phyloP scores from a whole-genome alignment of 2,113 vertebrate species.

The Falcunculus frontatus region DNA sequence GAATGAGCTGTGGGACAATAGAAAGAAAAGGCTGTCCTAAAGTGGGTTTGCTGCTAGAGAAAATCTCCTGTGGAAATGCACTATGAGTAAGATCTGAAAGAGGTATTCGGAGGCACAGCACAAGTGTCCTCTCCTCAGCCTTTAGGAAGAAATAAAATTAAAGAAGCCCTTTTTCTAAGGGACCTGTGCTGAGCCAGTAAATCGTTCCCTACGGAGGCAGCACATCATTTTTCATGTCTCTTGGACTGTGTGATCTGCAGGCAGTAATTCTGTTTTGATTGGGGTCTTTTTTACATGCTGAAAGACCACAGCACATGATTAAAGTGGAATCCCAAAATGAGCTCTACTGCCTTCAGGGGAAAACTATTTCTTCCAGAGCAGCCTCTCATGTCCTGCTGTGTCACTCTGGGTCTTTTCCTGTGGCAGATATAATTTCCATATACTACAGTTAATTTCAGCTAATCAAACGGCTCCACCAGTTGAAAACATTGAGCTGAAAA shows the following conservation, averaged over 20 bases:
- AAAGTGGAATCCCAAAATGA: background rate
- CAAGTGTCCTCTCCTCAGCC: background rate
- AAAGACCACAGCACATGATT: background rate
- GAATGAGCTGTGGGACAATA: accelerated
- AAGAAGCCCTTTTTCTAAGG: background rate
- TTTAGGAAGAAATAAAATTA: background rate
- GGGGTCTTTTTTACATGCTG: background rate
- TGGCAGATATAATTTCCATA: background rate
- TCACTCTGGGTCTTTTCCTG: background rate
- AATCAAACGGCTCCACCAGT: background rate
- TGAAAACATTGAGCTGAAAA: background rate
- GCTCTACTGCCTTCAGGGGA: background rate
- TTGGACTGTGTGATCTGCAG: background rate
- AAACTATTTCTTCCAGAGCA: background rate
- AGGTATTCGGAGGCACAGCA: background rate
- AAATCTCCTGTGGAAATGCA: background rate
- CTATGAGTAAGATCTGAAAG: background rate
- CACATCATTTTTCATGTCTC: background rate
- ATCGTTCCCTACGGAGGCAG: background rate
- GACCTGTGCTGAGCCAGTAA: background rate
- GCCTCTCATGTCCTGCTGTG: background rate
- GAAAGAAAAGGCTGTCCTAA: background rate
- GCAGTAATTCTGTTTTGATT: background rate
- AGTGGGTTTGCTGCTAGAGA: background rate
- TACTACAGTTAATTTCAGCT: background rate